phyloP scores from a whole-genome alignment of 2,888 invertebrate genomes.

The Drosophila affinis region DNA sequence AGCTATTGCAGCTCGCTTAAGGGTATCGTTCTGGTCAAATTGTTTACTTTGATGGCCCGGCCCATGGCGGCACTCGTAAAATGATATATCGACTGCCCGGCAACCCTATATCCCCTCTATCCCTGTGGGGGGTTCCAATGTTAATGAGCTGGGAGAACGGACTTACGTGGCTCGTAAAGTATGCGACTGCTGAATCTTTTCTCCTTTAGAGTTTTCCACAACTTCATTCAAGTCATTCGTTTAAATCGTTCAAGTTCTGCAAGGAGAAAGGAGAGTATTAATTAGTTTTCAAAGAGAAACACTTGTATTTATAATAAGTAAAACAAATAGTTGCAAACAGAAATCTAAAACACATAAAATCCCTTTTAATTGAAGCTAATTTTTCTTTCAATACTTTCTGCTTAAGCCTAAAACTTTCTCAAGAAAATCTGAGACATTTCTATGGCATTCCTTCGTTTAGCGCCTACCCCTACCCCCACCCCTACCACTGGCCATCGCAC shows the following conservation, averaged over 20 bases:
- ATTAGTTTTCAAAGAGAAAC: not conserved
- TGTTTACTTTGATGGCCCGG: conserved; percentile 49
- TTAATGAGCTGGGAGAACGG: conserved; percentile 28
- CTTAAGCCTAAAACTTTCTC: not conserved
- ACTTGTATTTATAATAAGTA: no score
- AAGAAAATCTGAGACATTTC: not conserved
- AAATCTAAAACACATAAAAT: no score
- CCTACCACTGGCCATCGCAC: not conserved
- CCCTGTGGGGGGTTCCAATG: conserved; percentile 14
- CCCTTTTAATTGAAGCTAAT: no score
- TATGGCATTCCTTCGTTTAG: not conserved
- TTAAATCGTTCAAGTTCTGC: conserved; percentile 35
- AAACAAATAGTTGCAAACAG: not conserved
- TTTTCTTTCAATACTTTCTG: not conserved
- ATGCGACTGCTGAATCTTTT: conserved; percentile 49
- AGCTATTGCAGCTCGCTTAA: conserved; percentile 56
- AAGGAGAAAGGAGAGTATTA: not conserved
- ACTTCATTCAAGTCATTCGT: conserved; percentile 48
- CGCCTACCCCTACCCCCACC: not conserved
- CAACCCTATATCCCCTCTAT: no score
- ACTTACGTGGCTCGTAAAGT: conserved; percentile 56
- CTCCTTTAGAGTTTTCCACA: conserved; percentile 38
- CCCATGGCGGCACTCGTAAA: conserved; percentile 37
- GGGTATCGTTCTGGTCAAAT: conserved; percentile 60
- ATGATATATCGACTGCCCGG: conserved; percentile 58